These are phyloP conservation scores for Taphrorychus bicolor DNA, from an alignment of 2,888 invertebrate genomes.

Conservation along the genomic window DNA sequence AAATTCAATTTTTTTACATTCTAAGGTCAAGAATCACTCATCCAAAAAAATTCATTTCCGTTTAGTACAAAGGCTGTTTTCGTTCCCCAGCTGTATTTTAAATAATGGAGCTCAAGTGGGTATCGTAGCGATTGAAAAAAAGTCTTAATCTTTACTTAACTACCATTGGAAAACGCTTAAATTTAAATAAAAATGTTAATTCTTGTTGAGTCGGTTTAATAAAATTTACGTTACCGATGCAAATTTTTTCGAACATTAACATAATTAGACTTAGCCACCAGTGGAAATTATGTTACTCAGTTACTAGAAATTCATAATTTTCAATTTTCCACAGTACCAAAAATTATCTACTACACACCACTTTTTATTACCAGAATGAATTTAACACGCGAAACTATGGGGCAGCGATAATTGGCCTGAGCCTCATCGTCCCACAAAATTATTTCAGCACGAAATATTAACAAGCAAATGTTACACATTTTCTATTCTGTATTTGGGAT, in stretches of 20 bases:
- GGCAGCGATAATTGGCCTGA: not conserved
- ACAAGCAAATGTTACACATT: not conserved
- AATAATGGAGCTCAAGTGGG: not conserved
- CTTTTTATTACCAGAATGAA: not conserved
- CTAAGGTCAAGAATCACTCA: not conserved
- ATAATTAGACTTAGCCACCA: not conserved
- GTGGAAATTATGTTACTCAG: no score
- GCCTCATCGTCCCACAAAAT: not conserved
- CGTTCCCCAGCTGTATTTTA: not conserved
- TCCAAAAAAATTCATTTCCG: not conserved
- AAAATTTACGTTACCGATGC: slow-evolving; percentile 14
- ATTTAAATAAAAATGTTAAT: slow-evolving; percentile 21
- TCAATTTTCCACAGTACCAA: not conserved
- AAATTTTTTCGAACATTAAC: no score
- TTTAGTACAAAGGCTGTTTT: not conserved
- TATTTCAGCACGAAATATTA: not conserved
- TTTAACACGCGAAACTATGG: not conserved
- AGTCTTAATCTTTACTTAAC: slow-evolving; percentile 14
- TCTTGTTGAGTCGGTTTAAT: slow-evolving; percentile 5
- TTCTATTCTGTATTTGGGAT: not conserved
- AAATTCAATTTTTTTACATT: not conserved
- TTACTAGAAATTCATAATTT: not conserved
- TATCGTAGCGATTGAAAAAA: not conserved
- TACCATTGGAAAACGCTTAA: slow-evolving; percentile 17
- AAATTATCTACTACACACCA: not conserved